Conservation (phyloP, 92 coral and sea anemone species). For the Heteractis magnifica region DNA sequence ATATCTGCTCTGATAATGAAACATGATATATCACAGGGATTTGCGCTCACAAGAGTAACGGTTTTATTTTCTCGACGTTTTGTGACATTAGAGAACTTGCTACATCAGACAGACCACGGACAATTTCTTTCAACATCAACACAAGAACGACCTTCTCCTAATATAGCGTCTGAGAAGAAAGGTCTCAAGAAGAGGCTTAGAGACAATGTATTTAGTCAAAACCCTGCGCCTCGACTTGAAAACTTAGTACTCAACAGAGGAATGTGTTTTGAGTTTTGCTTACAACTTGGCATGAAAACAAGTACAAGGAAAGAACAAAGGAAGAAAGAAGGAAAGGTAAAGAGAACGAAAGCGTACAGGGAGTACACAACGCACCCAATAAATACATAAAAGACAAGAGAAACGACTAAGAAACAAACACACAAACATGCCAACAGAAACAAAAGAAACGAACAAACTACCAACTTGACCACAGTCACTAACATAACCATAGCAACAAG, state of each 20-base stretch:
- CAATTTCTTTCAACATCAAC: background rate
- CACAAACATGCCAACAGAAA: slow-evolving; percentile 20
- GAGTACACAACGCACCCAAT: slow-evolving; percentile 29
- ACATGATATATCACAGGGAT: slow-evolving; percentile 4
- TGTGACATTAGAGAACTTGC: background rate
- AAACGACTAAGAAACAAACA: slow-evolving; percentile 14
- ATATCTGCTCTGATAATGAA: background rate
- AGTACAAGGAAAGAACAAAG: slow-evolving; percentile 8
- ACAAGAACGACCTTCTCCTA: background rate
- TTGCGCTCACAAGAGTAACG: background rate
- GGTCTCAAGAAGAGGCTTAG: no score
- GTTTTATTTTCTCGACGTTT: background rate
- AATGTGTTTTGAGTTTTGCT: background rate
- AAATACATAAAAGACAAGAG: slow-evolving; percentile 13
- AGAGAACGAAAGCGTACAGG: slow-evolving; percentile 12
- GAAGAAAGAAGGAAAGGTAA: slow-evolving; percentile 25
- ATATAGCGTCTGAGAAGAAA: background rate
- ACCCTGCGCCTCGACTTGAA: slow-evolving; percentile 23
- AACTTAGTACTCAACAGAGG: background rate
- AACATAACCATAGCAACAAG: slow-evolving; percentile 35
- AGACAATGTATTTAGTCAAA: background rate
- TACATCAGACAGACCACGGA: background rate
- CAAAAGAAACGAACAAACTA: slow-evolving; percentile 20
- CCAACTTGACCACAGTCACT: slow-evolving; percentile 46
- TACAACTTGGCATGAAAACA: background rate